Percentiles rank a stretch among this genome's conserved stretches.
phyloP scores from a whole-genome alignment of 2,888 invertebrate genomes.

The Leuctra nigra region DNA sequence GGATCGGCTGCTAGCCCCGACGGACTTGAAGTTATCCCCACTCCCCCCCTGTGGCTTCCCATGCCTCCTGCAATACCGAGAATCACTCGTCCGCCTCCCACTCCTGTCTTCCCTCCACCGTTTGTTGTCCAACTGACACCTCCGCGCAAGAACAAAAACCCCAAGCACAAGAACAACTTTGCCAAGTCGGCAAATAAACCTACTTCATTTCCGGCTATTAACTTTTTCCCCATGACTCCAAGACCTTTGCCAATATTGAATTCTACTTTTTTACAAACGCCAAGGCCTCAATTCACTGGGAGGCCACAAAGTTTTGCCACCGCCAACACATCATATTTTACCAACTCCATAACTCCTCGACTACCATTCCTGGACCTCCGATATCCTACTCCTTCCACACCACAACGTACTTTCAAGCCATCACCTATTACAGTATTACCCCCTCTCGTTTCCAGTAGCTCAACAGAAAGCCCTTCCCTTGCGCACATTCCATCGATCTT shows the following conservation, averaged over 20 bases:
- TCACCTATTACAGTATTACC: not conserved
- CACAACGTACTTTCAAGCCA: no score
- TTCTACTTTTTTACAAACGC: no score
- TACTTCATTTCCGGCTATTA: slow-evolving; percentile 33
- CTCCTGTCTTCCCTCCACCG: slow-evolving; percentile 34
- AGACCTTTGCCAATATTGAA: not conserved
- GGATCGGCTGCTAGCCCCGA: slow-evolving; percentile 62
- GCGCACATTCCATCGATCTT: slow-evolving; percentile 16
- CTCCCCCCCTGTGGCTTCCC: slow-evolving; percentile 28
- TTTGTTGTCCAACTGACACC: slow-evolving; percentile 34
- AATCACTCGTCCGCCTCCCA: slow-evolving; percentile 31
- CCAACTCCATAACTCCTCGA: not conserved
- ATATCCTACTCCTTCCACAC: slow-evolving; percentile 9
- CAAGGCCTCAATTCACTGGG: not conserved
- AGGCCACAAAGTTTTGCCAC: no score
- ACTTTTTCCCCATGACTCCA: not conserved
- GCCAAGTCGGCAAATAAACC: slow-evolving; percentile 30
- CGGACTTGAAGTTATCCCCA: slow-evolving; percentile 34
- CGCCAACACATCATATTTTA: no score
- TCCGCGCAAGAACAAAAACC: slow-evolving; percentile 30
- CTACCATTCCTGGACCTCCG: slow-evolving; percentile 15
- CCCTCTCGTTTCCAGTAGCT: not conserved
- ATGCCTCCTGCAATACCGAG: slow-evolving; percentile 22
- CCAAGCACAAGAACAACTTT: slow-evolving; percentile 39
- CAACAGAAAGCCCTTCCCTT: not conserved